A percentile compares a stretch with the other conserved stretches of the same genome.
phyloP scores from a whole-genome alignment of 2,113 vertebrate species.

The Romanogobio albipinnatus region DNA sequence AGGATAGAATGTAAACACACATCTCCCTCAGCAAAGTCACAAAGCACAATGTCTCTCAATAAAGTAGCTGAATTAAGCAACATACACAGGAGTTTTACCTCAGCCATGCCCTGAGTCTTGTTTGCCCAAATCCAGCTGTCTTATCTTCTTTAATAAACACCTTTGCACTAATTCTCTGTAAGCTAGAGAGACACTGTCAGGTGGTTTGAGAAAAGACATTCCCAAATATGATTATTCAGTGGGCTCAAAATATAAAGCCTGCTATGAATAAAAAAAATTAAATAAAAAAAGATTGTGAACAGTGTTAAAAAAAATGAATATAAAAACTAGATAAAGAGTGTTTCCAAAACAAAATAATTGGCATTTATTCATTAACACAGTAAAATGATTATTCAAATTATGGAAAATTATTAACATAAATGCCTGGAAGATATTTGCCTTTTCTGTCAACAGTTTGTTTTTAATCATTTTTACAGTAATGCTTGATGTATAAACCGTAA shows the following conservation, averaged over 20 bases:
- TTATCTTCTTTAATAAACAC: constrained; percentile 11
- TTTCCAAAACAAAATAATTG: neutral
- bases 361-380: neutral
- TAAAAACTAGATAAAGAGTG: neutral
- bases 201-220: neutral
- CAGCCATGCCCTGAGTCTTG: neutral
- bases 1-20: neutral
- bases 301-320: neutral
- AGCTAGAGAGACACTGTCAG: neutral
- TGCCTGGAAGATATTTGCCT: too few relatives aligned
- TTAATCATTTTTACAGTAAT: neutral
- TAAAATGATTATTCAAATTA: neutral
- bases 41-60: neutral
- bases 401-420: neutral
- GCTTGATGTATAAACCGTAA: neutral
- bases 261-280: neutral
- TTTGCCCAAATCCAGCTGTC: constrained; percentile 20
- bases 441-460: neutral
- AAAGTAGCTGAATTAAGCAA: neutral
- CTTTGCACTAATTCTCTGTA: neutral
- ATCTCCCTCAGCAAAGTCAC: neutral
- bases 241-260: neutral
- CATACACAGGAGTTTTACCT: neutral
- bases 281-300: too few relatives aligned
- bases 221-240: neutral